These are phyloP conservation scores for Bufo gargarizans DNA, from an alignment of 2,113 vertebrate genomes.

Conservation along the genomic window DNA sequence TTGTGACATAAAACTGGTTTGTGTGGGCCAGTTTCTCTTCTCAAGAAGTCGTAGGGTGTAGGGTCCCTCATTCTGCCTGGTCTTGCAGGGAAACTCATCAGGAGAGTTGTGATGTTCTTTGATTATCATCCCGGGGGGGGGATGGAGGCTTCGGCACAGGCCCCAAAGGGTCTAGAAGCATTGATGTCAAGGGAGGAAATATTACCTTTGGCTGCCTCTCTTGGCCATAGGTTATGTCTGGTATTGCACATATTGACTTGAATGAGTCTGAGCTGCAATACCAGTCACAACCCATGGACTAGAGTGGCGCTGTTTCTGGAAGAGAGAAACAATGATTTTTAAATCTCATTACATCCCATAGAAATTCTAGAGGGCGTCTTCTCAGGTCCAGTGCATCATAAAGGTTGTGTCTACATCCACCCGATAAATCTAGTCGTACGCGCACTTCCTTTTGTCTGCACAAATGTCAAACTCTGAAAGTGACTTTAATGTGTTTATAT, in stretches of 20 bases:
- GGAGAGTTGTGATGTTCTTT: no score
- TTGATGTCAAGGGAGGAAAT: no score
- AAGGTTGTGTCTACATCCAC: not conserved
- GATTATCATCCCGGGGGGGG: no score
- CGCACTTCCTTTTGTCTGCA: not conserved
- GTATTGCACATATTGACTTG: not conserved
- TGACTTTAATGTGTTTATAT: conserved; percentile 2
- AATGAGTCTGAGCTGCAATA: not conserved
- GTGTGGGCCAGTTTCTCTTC: no score
- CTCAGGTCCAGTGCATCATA: not conserved
- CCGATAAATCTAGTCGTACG: not conserved
- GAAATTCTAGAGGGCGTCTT: not conserved
- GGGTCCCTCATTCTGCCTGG: no score
- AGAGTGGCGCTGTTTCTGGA: not conserved
- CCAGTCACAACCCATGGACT: not conserved
- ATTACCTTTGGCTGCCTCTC: no score
- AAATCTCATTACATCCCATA: not conserved
- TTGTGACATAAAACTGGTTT: no score
- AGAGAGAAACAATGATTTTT: not conserved
- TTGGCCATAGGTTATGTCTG: not conserved
- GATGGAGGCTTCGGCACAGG: no score
- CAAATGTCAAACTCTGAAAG: not conserved
- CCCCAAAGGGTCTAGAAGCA: no score
- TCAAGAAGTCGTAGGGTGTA: no score
- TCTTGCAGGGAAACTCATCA: no score